phyloP scores from a whole-genome alignment of 2,113 vertebrate species.

The Craseonycteris thonglongyai region DNA sequence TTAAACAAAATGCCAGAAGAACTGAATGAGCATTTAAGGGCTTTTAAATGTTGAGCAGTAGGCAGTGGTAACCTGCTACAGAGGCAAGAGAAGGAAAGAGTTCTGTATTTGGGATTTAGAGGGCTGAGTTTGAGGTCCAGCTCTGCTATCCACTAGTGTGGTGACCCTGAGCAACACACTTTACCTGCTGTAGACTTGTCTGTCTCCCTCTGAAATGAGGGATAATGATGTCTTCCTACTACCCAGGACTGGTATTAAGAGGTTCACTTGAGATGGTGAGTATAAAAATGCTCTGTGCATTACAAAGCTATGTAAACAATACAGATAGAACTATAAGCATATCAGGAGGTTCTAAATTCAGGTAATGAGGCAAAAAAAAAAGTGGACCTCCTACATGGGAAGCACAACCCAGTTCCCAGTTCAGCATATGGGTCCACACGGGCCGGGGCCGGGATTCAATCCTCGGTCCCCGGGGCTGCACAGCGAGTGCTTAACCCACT shows the following conservation, averaged over 20 bases:
- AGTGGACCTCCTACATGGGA: no score
- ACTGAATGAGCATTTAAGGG: background rate
- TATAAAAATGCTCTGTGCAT: background rate
- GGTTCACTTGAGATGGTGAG: background rate
- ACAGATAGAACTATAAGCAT: background rate
- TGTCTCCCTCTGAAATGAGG: background rate
- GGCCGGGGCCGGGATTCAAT: no score
- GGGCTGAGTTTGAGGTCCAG: background rate
- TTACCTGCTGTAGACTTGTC: background rate
- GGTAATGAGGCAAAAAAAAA: background rate
- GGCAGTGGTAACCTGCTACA: background rate
- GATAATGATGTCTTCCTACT: background rate
- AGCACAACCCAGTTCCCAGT: no score
- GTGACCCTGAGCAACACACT: background rate
- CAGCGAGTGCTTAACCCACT: no score
- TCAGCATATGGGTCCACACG: no score
- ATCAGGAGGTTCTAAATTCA: background rate
- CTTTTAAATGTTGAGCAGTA: background rate
- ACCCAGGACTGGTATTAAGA: background rate
- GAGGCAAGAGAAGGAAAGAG: background rate
- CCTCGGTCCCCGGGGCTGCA: no score
- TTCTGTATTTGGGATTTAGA: background rate
- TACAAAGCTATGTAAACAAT: background rate
- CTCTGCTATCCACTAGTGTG: background rate
- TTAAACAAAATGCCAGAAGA: constrained; percentile 23